Base-by-base conservation (phyloP, 1,140 invertebrate species). In the Diprion similis region DNA sequence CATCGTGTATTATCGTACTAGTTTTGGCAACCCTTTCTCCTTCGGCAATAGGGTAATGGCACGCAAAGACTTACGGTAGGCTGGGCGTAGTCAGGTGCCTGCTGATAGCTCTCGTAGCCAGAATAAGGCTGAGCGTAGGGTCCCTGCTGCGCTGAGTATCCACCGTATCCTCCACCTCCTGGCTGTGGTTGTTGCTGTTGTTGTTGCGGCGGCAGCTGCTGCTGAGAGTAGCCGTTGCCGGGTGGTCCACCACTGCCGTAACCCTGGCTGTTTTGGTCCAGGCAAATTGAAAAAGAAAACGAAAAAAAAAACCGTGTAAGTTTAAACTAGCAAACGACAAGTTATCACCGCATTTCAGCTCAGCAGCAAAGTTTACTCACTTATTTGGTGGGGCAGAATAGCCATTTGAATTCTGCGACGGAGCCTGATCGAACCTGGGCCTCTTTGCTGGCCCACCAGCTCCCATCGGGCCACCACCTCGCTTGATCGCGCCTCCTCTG, bases 71-170 rank as follows among this genome's bases (percentile, higher is more conserved):
- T 81, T 81, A 88, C 87, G 73, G 86, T 80, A 71, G 85, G 80
- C 79, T 87, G 87, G 15, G 84, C 79, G 67, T 87, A 88, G 76
- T 88, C 87, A 46, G 85, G 82, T 64, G 86, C 83, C 48, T 86
- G 84, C 71, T 86, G 86, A 71, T 88, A 88, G 70, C 81, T 87
- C 75, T 88, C 87, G 19, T 88, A 88, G 0, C 86, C 84, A 74
- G 85, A 85, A 81, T 88, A 88, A 2, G 86, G 82, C 45, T 85
- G 18, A 6, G 18, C 86, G 7, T 87, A 87, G 64, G 83, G 79
- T 48, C 78, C 74, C 37, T 45, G 18, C 18, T 45, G 18, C 6
- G 66, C 37, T 0, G 18, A 19, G 17, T 45, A 18, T 19, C 66
- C 66, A 15, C 66, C 66, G 8, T 45, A 18, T 13, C 37, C 37